phyloP scores from a whole-genome alignment of 2,888 invertebrate genomes.

The Magallana nippona region DNA sequence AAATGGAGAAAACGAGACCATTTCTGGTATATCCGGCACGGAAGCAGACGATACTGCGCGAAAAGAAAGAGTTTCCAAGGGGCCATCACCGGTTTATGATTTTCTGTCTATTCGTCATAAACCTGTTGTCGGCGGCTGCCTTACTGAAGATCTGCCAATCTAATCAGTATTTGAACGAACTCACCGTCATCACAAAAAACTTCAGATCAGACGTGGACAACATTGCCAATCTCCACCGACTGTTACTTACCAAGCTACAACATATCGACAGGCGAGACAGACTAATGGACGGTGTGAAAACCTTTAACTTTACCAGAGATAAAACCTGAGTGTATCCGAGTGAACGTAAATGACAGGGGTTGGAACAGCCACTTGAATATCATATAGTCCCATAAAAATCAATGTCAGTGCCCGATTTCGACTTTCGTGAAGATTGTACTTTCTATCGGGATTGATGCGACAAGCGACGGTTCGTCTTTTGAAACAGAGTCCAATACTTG shows the following conservation, averaged over 20 bases:
- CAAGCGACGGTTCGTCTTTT: too few species aligned
- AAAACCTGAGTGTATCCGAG: too few species aligned
- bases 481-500: too few species aligned
- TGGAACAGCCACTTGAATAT: too few species aligned
- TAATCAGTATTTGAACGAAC: neutral
- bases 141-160: neutral
- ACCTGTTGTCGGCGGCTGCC: neutral
- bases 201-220: neutral
- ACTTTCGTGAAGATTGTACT: too few species aligned
- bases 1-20: neutral
- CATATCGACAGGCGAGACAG: neutral
- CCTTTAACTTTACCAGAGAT: neutral
- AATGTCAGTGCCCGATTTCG: too few species aligned
- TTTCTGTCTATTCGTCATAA: neutral
- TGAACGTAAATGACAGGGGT: too few species aligned
- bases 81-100: neutral
- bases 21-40: neutral
- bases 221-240: neutral
- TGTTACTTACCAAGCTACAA: neutral
- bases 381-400: too few species aligned
- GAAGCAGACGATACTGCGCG: neutral
- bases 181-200: neutral
- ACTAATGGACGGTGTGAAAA: neutral
- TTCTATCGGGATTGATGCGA: too few species aligned
- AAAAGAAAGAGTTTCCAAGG: neutral